Base-by-base conservation (phyloP, 1,140 invertebrate species). In the Apocrypta bakeri region DNA sequence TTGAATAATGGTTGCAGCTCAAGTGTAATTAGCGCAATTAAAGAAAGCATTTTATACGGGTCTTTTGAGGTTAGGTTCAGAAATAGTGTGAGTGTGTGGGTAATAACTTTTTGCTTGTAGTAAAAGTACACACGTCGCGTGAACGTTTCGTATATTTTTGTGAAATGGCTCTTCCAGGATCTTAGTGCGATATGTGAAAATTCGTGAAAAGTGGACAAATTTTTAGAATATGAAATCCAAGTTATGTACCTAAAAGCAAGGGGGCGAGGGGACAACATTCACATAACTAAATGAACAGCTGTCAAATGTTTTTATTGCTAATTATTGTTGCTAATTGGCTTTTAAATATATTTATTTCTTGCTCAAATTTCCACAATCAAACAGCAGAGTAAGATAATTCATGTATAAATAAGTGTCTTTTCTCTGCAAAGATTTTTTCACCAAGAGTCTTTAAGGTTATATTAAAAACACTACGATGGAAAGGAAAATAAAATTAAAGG, bases 401-500 rank as follows among this genome's bases (percentile, higher is more conserved):
- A 61, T 37, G 11, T 0, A 63, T 1, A 71, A 29, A 77, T 42
- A 64, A 69, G 8, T 27, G 8, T 71, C 68, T 75, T 0, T 14
- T 12, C 56, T 77, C 33, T 25, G 33, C 69, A 76, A 71, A 76
- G 40, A n/a, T 71, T 31, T 56, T 24, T 6, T 6, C n/a, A 71
- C 27, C 12, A n/a, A 61, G 17, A 25, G 31, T 69, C 33, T 24
- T 25, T 63, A 27, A 64, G 27, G 31, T 56, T 48, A 31, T 74
- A 75, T 25, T 24, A 1, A 66, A 81, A 66, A 29, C 33, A 71
- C 9, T 63, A 17, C 93, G 87, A 97, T 97, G 97, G 97, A 98
- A 93, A 95, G 96, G 89, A 95, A 95, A 93, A 97, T 98, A 88
- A 97, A 97, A 91, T 90, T 99, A 84, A 97, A 96, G 92, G 96